A percentile compares a stretch with the other conserved stretches of the same genome.
phyloP scores from a whole-genome alignment of 1,140 invertebrate genomes.

The Drosophila eugracilis region DNA sequence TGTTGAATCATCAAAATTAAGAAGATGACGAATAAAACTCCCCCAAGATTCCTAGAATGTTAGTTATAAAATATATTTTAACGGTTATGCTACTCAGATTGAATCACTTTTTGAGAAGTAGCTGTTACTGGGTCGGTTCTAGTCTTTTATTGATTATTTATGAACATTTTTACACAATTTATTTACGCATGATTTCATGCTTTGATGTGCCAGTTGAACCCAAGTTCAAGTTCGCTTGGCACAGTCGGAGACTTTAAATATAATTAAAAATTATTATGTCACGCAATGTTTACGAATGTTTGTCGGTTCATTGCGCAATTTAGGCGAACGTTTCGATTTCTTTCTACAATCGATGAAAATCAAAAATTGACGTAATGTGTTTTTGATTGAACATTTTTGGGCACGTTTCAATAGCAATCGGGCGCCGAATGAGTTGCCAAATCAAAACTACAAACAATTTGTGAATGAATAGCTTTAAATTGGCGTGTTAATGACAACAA shows the following conservation, averaged over 20 bases:
- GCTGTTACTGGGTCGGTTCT: background rate
- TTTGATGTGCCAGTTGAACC: conserved; percentile 46
- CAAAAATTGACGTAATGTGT: conserved; percentile 72
- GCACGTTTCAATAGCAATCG: conserved; percentile 53
- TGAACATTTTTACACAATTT: conserved; percentile 51
- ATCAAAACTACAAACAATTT: conserved; percentile 64
- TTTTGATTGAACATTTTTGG: conserved; percentile 75
- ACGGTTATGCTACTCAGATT: background rate
- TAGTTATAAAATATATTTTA: background rate
- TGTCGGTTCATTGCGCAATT: conserved; percentile 53
- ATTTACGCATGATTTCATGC: conserved; percentile 46
- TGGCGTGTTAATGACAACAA: conserved; percentile 60
- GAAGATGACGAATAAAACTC: conserved; percentile 13
- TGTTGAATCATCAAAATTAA: conserved; percentile 41
- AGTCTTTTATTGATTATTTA: conserved; percentile 55
- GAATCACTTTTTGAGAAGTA: conserved; percentile 3
- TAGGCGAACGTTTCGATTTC: conserved; percentile 25
- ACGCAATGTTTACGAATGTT: conserved; percentile 63
- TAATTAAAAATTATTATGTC: conserved; percentile 80
- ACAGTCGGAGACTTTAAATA: conserved; percentile 33
- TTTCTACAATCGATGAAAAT: conserved; percentile 55
- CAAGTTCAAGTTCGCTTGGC: conserved; percentile 68
- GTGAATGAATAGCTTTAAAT: conserved; percentile 78
- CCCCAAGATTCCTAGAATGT: background rate
- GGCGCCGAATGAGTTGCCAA: conserved; percentile 64